Conservation (phyloP, 2,888 invertebrate species). For the Hofmannophila pseudospretella region DNA sequence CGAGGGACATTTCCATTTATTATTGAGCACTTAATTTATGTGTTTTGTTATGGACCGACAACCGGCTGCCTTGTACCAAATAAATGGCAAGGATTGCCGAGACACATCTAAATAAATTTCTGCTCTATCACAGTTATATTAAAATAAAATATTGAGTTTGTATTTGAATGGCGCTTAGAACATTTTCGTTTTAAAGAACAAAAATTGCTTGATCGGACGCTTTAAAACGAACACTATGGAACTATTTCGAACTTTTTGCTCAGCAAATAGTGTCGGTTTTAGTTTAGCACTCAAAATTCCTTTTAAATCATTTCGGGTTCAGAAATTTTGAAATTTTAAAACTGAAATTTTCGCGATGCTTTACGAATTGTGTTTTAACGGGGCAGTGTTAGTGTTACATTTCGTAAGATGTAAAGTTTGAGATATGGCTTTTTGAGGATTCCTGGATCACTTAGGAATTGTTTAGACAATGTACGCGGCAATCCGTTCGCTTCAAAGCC, state of each 20-base stretch:
- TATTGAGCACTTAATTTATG: constrained; percentile 80
- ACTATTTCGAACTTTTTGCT: constrained; percentile 28
- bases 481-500: constrained; percentile 68
- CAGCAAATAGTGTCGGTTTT: constrained; percentile 27
- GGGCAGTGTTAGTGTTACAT: constrained; percentile 14
- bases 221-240: constrained; percentile 38
- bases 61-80: constrained; percentile 42
- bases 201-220: constrained; percentile 53
- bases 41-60: constrained; percentile 78
- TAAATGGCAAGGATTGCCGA: constrained; percentile 29
- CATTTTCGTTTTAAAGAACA: constrained; percentile 24
- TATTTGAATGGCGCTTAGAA: background rate
- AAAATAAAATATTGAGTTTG: constrained; percentile 19
- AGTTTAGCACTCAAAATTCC: constrained; percentile 15
- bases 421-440: constrained; percentile 32
- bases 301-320: constrained; percentile 36
- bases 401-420: constrained; percentile 20
- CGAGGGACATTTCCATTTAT: constrained; percentile 79
- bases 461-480: constrained; percentile 67
- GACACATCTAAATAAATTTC: constrained; percentile 15
- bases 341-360: constrained; percentile 17
- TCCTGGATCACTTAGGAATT: constrained; percentile 58
- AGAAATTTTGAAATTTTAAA: constrained; percentile 46
- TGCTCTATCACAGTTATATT: constrained; percentile 11
- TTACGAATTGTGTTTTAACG: constrained; percentile 14